Evolutionary conservation across 2,888 invertebrate species (phyloP).

Genomic region (Agonopterix subpropinquella): DNA sequence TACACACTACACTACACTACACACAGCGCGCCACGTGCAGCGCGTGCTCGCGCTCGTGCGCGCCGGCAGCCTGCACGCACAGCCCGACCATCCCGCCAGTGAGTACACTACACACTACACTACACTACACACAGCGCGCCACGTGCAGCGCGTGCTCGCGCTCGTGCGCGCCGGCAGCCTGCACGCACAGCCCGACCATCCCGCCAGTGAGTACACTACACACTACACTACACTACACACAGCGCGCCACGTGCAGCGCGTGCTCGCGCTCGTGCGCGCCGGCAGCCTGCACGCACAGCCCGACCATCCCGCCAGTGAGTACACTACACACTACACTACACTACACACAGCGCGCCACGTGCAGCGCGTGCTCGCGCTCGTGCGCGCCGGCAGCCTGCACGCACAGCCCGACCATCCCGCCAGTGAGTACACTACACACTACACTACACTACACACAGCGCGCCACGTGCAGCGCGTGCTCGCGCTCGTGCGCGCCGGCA

Average conservation of each 20-base stretch:
- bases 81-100: slow-evolving; percentile 20
- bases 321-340: too few species aligned
- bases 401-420: slow-evolving; percentile 33
- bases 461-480: slow-evolving; percentile 69
- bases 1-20: too few species aligned
- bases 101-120: too few species aligned
- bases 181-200: slow-evolving; percentile 58
- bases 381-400: slow-evolving; percentile 78
- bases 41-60: slow-evolving; percentile 67
- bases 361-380: slow-evolving; percentile 71
- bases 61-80: slow-evolving; percentile 78
- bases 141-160: slow-evolving; percentile 57
- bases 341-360: slow-evolving; percentile 81
- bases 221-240: too few species aligned
- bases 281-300: slow-evolving; percentile 74
- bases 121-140: too few species aligned
- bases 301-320: slow-evolving; percentile 16
- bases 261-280: slow-evolving; percentile 76
- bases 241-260: slow-evolving; percentile 77
- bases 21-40: slow-evolving; percentile 80
- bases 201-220: slow-evolving; percentile 17
- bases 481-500: slow-evolving; percentile 76
- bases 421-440: slow-evolving; percentile 16
- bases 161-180: slow-evolving; percentile 78
- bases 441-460: too few species aligned